Base-by-base conservation (phyloP, 2,888 invertebrate genomes). In the Tetragnatha montana region DNA sequence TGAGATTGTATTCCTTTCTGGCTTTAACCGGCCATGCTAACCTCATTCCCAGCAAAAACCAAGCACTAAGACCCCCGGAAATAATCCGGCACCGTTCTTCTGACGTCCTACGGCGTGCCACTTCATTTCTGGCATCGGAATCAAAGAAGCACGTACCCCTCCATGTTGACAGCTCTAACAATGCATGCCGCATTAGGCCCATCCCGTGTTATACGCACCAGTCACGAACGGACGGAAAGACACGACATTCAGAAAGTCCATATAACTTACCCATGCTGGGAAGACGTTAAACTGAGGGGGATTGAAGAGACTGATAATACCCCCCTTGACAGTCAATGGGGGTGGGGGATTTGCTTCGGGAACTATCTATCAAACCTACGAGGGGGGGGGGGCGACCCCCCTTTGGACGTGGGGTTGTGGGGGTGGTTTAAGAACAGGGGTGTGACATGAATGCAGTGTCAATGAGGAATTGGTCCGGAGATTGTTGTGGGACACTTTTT, bases 101-200 rank as follows among this genome's bases (percentile, higher is more conserved):
- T 12, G 14, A 14, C 60, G 8, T 14, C 60, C 60, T 60, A 10
- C 7, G 12, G 17, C 60, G 60, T 60, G 60, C 60, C 60, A 60
- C 60, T 60, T 60, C 60, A 60, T 60, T 10, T 10, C 60, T 60
- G 35, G 17, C 60, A 60, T 60, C 17, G 17, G 60, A 60, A 60
- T 60, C 17, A 47, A 83, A 14, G 21, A 79, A 71, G 51, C 86
- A 86, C 86, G 86, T 86, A 70, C 51, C 47, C 21, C 21, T 35
- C 49, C 19, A 17, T 86, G 80, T 86, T 86, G 86, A 86, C 86
- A 80, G 73, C 76, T 73, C 79, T 86, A 86, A 86, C 80, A 86
- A 86, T 80, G 86, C 73, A 73, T 69, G 14, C n/a, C 73, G 60
- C 60, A 80, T 86, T 86, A 80, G 74, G 35, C 35, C 35, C 51